Evolutionary conservation across 2,113 vertebrate genomes (phyloP).

Genomic region (Collichthys lucidus): DNA sequence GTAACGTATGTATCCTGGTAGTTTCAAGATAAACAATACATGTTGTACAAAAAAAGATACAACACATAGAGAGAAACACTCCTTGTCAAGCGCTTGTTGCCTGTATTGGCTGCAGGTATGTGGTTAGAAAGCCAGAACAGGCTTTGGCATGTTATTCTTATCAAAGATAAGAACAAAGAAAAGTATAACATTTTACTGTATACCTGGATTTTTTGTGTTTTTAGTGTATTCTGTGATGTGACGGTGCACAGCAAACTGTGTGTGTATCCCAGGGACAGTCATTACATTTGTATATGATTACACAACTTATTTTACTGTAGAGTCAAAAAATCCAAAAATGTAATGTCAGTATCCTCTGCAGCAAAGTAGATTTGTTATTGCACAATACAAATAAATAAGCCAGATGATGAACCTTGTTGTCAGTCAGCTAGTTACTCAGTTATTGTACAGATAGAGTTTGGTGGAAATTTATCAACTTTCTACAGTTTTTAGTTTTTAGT

Average conservation of each 20-base stretch:
- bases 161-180: not conserved
- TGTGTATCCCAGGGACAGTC: not conserved
- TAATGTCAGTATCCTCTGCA: not conserved
- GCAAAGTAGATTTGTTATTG: not conserved
- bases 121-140: conserved; percentile 39
- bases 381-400: not conserved
- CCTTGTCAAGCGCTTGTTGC: not conserved
- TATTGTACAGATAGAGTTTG: not conserved
- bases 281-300: not conserved
- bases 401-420: not conserved
- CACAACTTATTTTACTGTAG: not conserved
- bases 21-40: too few relatives aligned
- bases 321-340: not conserved
- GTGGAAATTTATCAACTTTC: too few relatives aligned
- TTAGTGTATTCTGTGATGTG: not conserved
- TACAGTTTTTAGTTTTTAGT: too few relatives aligned
- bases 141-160: conserved; percentile 33
- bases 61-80: not conserved
- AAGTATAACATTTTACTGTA: too few relatives aligned
- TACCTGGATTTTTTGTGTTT: not conserved
- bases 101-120: conserved; percentile 47
- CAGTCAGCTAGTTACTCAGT: not conserved
- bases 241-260: not conserved
- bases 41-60: not conserved
- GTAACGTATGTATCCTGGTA: not conserved